Conservation (phyloP, 2,888 invertebrate species). For the Pharmacophagus antenor region DNA sequence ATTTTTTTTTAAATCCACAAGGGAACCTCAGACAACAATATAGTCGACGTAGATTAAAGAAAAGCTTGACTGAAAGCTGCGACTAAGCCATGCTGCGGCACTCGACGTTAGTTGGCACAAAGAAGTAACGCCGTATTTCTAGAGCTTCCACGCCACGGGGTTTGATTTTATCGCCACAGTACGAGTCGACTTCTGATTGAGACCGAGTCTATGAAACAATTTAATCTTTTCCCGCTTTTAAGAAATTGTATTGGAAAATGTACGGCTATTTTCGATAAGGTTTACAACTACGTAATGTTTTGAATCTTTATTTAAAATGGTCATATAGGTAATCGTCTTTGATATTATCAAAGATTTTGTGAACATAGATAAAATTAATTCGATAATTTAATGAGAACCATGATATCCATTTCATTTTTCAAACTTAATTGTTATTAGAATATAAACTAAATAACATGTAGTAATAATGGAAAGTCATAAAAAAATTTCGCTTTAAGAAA, state of each 20-base stretch:
- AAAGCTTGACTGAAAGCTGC: slow-evolving; percentile 23
- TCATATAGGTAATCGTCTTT: too few species aligned
- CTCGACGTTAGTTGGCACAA: slow-evolving; percentile 27
- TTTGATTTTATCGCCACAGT: slow-evolving; percentile 25
- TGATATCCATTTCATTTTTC: too few species aligned
- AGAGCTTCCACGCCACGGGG: slow-evolving; percentile 1
- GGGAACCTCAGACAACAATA: slow-evolving; percentile 17
- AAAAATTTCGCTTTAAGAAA: background rate
- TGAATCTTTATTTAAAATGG: too few species aligned
- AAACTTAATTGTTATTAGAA: too few species aligned
- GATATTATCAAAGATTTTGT: too few species aligned
- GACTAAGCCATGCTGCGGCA: slow-evolving; percentile 9
- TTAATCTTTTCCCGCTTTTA: slow-evolving; percentile 11
- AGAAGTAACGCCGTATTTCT: slow-evolving; percentile 11
- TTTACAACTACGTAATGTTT: too few species aligned
- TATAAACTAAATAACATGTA: background rate
- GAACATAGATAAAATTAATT: too few species aligned
- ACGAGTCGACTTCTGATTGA: slow-evolving; percentile 12
- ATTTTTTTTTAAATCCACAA: slow-evolving; percentile 12
- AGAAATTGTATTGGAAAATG: background rate
- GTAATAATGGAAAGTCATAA: background rate
- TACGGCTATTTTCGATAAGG: background rate
- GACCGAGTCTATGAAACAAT: background rate
- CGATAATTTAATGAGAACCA: too few species aligned
- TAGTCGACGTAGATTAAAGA: slow-evolving; percentile 27